Percentiles rank a stretch among this genome's conserved stretches.
These are phyloP conservation scores for Hydrotaea diabolus DNA, from an alignment of 2,888 invertebrate genomes.

Conservation along the genomic window DNA sequence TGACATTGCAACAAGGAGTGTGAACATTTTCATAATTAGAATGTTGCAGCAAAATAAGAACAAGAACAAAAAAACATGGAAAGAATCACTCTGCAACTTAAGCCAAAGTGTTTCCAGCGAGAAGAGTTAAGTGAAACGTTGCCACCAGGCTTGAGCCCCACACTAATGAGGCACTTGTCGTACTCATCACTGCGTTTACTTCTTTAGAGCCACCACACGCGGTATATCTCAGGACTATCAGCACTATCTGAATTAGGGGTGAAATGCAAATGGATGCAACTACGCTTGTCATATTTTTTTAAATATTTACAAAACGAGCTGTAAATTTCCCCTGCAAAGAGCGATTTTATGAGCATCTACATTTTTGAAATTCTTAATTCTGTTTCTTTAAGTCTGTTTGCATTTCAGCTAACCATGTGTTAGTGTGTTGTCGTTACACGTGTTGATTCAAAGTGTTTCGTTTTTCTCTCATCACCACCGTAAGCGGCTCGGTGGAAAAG, in stretches of 20 bases:
- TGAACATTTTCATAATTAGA: slow-evolving; percentile 39
- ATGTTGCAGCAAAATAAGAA: slow-evolving; percentile 6
- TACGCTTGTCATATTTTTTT: not conserved
- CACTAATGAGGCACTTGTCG: slow-evolving; percentile 64
- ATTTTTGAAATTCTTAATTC: no score
- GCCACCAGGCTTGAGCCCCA: slow-evolving; percentile 3
- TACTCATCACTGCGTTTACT: slow-evolving; percentile 16
- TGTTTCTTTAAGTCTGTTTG: not conserved
- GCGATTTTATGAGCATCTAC: no score
- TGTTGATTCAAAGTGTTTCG: slow-evolving; percentile 21
- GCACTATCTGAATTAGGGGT: not conserved
- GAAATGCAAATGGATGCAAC: not conserved
- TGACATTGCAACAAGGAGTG: slow-evolving; percentile 30
- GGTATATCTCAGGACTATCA: not conserved
- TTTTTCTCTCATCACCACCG: not conserved
- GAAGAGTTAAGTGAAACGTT: slow-evolving; percentile 12
- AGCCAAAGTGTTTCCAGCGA: not conserved
- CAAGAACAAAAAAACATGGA: no score
- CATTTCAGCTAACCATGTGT: not conserved
- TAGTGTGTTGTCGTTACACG: not conserved
- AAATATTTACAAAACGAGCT: no score
- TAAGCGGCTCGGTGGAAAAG: not conserved
- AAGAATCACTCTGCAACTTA: slow-evolving; percentile 8
- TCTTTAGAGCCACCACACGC: not conserved
- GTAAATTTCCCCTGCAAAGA: no score